Evolutionary conservation across 1,140 invertebrate species (phyloP).

Genomic region (Diuraphis noxia): DNA sequence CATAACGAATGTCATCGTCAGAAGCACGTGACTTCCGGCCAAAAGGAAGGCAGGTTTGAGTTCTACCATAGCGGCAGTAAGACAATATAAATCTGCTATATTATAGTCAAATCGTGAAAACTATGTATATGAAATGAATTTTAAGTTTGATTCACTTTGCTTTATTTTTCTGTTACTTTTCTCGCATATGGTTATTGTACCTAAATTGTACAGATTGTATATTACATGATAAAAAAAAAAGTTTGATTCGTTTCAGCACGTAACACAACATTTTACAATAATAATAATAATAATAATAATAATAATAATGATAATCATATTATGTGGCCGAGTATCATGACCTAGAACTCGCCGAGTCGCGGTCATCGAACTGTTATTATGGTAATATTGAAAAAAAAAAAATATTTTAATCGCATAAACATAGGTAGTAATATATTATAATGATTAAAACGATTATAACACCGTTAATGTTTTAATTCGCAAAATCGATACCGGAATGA

Average conservation of each 20-base stretch:
- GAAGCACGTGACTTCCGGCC: too few relatives aligned
- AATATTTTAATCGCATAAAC: not conserved
- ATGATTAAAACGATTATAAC: not conserved
- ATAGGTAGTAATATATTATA: not conserved
- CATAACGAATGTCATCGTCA: too few relatives aligned
- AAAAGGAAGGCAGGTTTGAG: too few relatives aligned
- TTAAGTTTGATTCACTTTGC: not conserved
- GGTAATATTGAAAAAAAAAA: not conserved
- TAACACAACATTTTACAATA: not conserved
- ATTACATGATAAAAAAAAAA: too few relatives aligned
- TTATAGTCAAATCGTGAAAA: too few relatives aligned
- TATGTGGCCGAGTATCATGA: not conserved
- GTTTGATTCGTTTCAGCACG: not conserved
- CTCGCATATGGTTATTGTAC: too few relatives aligned
- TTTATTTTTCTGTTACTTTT: too few relatives aligned
- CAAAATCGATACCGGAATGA: not conserved
- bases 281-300: conserved; percentile 1
- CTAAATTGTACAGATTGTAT: too few relatives aligned
- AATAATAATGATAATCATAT: too few relatives aligned
- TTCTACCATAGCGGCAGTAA: too few relatives aligned
- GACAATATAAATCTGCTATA: too few relatives aligned
- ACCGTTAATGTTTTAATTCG: not conserved
- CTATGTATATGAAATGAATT: too few relatives aligned
- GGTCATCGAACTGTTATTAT: not conserved
- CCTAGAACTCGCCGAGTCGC: not conserved